Conservation (phyloP, 2,888 invertebrate genomes). For the Plutella xylostella region DNA sequence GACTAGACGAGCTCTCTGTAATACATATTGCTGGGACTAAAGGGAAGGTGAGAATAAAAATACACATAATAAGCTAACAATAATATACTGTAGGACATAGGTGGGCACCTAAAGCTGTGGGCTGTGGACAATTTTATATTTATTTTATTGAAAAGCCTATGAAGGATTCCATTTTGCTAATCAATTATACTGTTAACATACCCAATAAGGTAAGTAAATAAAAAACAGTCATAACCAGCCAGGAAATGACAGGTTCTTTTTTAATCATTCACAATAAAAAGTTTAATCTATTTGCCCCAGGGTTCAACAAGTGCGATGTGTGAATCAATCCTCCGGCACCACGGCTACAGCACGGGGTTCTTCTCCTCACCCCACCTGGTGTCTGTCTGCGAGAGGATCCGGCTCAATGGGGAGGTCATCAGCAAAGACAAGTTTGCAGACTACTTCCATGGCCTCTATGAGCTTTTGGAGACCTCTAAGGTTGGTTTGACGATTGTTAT, state of each 20-base stretch:
- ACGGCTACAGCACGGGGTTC: conserved; percentile 92
- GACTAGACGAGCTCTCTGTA: conserved; percentile 80
- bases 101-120: no score
- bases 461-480: conserved; percentile 57
- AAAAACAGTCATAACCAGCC: neutral
- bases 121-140: neutral
- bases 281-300: conserved; percentile 30
- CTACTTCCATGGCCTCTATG: conserved; percentile 87
- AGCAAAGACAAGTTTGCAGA: conserved; percentile 77
- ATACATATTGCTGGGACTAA: conserved; percentile 98
- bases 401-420: conserved; percentile 86
- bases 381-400: conserved; percentile 90
- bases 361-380: conserved; percentile 97
- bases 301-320: conserved; percentile 94
- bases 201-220: neutral
- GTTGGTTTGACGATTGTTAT: no score
- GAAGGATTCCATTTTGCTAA: neutral
- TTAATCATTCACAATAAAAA: neutral
- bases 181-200: neutral
- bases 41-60: conserved; percentile 76
- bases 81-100: neutral
- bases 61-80: neutral
- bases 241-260: neutral
- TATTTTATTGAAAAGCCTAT: neutral
- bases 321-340: conserved; percentile 87